These are phyloP conservation scores for Stylophora pistillata DNA, from an alignment of 64 coral and sea anemone species.

Conservation along the genomic window DNA sequence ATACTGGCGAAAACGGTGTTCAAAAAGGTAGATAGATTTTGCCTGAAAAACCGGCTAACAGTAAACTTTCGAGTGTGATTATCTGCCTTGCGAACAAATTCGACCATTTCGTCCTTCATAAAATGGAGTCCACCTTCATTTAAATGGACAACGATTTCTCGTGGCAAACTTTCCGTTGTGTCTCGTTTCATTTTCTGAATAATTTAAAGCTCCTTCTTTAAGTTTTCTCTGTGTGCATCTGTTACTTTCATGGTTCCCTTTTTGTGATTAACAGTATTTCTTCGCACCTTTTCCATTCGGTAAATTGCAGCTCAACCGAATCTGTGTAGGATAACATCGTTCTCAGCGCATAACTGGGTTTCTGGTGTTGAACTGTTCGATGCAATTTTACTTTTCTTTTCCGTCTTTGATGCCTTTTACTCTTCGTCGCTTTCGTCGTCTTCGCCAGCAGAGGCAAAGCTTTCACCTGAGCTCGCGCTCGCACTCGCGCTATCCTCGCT, in stretches of 20 bases:
- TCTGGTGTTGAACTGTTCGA: not conserved
- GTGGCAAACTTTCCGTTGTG: not conserved
- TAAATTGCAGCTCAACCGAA: conserved; percentile 26
- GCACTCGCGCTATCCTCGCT: conserved; percentile 1
- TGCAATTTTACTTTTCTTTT: not conserved
- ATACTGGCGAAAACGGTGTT: not conserved
- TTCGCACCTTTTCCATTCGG: conserved; percentile 28
- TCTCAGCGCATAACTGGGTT: not conserved
- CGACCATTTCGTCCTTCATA: conserved; percentile 31
- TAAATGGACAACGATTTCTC: conserved; percentile 20
- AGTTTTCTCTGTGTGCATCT: conserved; percentile 2
- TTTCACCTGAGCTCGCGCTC: too few species aligned
- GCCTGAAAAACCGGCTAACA: not conserved
- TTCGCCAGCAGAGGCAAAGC: too few species aligned
- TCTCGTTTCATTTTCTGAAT: conserved; percentile 27
- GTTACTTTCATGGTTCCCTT: conserved; percentile 38
- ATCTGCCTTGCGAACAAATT: not conserved
- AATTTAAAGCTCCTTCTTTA: conserved; percentile 20
- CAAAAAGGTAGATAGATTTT: conserved; percentile 4
- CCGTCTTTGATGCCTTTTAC: too few species aligned
- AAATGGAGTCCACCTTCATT: conserved; percentile 32
- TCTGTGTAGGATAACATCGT: conserved; percentile 26
- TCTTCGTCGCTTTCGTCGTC: too few species aligned
- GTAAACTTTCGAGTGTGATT: conserved; percentile 16
- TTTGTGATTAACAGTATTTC: conserved; percentile 23